These are phyloP conservation scores for Unio pictorum DNA, from an alignment of 2,888 invertebrate genomes.

Conservation along the genomic window DNA sequence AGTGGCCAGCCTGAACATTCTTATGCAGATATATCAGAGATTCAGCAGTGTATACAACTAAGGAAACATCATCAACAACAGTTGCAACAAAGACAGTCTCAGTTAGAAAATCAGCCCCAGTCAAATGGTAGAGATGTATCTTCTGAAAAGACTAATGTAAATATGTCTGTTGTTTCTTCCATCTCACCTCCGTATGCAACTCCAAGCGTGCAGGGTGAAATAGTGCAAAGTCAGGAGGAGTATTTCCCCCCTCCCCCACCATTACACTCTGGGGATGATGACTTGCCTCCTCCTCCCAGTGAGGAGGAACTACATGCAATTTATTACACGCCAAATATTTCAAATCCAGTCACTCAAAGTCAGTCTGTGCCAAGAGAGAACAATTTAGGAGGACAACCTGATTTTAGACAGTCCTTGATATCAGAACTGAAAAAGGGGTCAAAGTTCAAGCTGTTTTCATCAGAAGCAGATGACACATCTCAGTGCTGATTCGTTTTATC, in stretches of 20 bases:
- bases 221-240: too few relatives aligned
- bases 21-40: conserved; percentile 57
- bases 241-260: conserved; percentile 5
- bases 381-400: conserved; percentile 16
- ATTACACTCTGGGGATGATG: conserved; percentile 32
- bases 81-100: conserved; percentile 11
- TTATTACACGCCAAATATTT: conserved; percentile 51
- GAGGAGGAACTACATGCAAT: conserved; percentile 59
- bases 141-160: conserved; percentile 1
- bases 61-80: conserved; percentile 33
- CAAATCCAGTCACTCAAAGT: conserved; percentile 28
- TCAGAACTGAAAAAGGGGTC: conserved; percentile 47
- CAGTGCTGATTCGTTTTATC: conserved; percentile 30
- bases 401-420: conserved; percentile 42
- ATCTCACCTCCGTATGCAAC: conserved; percentile 38
- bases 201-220: too few relatives aligned
- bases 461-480: conserved; percentile 32
- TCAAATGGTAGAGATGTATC: conserved; percentile 5
- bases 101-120: neutral
- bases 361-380: conserved; percentile 3
- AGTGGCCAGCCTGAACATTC: conserved; percentile 43
- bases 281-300: conserved; percentile 64
- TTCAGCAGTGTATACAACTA: conserved; percentile 57
- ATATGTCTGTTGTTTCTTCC: conserved; percentile 18
- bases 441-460: conserved; percentile 36